These are phyloP conservation scores for Hydrolagus affinis DNA, from an alignment of 2,113 vertebrate genomes.

Conservation along the genomic window DNA sequence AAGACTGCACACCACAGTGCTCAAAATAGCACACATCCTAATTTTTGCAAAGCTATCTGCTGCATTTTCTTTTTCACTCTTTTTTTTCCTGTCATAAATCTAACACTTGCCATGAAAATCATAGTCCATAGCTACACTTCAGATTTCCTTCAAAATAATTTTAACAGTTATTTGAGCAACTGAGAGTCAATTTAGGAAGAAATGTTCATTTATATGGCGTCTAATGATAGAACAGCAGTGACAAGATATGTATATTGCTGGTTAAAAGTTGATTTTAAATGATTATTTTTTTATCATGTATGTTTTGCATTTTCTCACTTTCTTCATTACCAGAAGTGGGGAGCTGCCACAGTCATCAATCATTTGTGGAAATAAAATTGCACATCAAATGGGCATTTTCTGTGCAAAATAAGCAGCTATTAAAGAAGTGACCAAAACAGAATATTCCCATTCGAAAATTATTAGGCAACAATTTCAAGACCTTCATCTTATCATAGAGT, in stretches of 20 bases:
- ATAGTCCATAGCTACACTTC: background rate
- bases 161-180: background rate
- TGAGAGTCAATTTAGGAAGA: constrained; percentile 7
- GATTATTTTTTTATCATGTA: constrained; percentile 2
- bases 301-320: background rate
- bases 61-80: constrained; percentile 8
- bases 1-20: too few relatives aligned
- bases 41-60: background rate
- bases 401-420: too few relatives aligned
- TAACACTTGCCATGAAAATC: background rate
- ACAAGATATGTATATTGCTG: background rate
- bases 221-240: constrained; percentile 19
- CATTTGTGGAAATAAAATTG: background rate
- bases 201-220: background rate
- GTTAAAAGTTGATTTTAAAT: constrained; percentile 14
- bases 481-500: too few relatives aligned
- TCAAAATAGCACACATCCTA: background rate
- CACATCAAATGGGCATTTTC: background rate
- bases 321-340: background rate
- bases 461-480: too few relatives aligned
- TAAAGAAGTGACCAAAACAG: too few relatives aligned
- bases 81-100: background rate
- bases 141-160: constrained; percentile 5
- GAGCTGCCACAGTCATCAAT: background rate
- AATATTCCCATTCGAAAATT: too few relatives aligned